Percentiles rank a stretch among this genome's conserved stretches.
Conservation (phyloP, 2,113 vertebrate genomes). For the Aythya baeri region DNA sequence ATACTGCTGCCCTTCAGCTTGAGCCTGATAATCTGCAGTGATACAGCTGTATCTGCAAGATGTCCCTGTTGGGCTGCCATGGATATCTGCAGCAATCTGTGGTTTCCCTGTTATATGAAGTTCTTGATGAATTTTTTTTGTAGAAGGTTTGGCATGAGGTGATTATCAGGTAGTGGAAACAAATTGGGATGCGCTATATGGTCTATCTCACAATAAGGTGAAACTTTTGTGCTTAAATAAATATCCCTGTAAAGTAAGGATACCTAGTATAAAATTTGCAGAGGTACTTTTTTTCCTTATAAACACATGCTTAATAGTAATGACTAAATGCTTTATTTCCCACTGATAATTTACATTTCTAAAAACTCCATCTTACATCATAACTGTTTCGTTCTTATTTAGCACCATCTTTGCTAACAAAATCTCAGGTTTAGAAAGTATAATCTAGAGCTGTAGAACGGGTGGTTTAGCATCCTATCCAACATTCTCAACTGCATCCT, state of each 20-base stretch:
- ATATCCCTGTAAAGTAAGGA: not conserved
- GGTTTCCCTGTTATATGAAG: not conserved
- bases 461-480: not conserved
- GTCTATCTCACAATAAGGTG: not conserved
- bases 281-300: not conserved
- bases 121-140: not conserved
- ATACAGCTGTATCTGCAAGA: not conserved
- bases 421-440: not conserved
- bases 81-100: not conserved
- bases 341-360: not conserved
- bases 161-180: not conserved
- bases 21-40: not conserved
- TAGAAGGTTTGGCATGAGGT: not conserved
- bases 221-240: not conserved
- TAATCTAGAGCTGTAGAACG: not conserved
- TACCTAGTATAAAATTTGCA: not conserved
- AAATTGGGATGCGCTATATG: not conserved
- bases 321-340: not conserved
- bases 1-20: not conserved
- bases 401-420: not conserved
- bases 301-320: not conserved
- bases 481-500: not conserved
- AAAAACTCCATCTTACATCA: not conserved
- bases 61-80: not conserved
- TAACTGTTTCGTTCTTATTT: not conserved